Evolutionary conservation across 2,113 vertebrate genomes (phyloP).

Genomic region (Colaptes auratus): DNA sequence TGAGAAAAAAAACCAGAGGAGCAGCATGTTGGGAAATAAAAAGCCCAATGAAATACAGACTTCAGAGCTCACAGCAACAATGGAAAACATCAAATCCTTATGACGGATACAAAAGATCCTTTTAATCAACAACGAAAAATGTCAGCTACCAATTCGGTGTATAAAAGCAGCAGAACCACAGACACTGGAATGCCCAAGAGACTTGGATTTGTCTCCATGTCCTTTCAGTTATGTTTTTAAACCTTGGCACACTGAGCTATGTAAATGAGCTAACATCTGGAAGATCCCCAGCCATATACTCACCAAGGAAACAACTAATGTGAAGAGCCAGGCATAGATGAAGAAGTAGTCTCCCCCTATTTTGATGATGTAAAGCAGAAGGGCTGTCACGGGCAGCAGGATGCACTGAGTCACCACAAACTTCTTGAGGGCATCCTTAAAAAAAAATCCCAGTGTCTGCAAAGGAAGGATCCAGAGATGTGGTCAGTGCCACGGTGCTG

Average conservation of each 20-base stretch:
- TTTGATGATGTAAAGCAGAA: conserved; percentile 98
- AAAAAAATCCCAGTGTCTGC: conserved; percentile 93
- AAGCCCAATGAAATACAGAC: background rate
- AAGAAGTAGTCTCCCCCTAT: conserved; percentile 99
- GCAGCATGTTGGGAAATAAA: background rate
- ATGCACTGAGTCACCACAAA: conserved; percentile 97
- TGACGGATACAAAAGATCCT: background rate
- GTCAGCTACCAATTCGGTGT: background rate
- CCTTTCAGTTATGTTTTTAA: background rate
- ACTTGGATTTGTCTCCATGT: background rate
- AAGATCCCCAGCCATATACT: conserved; percentile 69
- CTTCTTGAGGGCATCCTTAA: conserved; percentile 97
- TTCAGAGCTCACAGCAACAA: background rate
- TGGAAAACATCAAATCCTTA: background rate
- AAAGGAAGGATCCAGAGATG: conserved; percentile 35
- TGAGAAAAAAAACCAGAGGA: background rate
- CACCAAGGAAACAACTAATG: conserved; percentile 93
- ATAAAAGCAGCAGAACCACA: background rate
- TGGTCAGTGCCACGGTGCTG: background rate
- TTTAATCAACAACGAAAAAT: background rate
- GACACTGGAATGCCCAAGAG: background rate
- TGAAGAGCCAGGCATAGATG: conserved; percentile 99
- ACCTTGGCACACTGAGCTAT: background rate
- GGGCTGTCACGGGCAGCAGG: conserved; percentile 92
- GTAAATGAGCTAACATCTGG: background rate